Base-by-base conservation (phyloP, 2,113 vertebrate genomes). In the Psettodes erumei region DNA sequence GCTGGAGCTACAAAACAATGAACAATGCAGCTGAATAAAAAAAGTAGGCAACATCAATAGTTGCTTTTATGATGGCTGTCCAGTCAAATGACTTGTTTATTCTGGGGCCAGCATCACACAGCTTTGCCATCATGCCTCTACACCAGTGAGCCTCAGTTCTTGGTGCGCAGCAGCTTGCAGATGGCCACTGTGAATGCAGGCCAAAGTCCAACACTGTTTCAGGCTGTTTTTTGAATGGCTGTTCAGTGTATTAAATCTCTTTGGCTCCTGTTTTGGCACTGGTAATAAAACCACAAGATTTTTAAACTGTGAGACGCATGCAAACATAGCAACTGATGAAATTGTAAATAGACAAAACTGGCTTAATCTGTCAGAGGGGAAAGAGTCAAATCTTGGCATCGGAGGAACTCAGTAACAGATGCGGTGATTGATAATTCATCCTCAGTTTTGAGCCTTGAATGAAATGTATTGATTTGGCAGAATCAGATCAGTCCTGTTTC, bases 271-370 rank as follows among this genome's bases (percentile, higher is more conserved):
- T 77, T 84, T 83, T 68, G 73, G 18, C 5, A 21, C 74, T 88
- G 89, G 87, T 88, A 89, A 75, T 68, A 68, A 79, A 86, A 81
- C 75, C 78, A 81, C 80, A 88, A 81, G 79, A 76, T 82, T 89
- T 89, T 75, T 77, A 79, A 90, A 69, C 86, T 84, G 82, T 61
- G 80, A 86, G 86, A 85, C 84, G 83, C 81, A 89, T 71, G 78
- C 79, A 90, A 85, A 89, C 78, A 86, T 71, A 82, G 82, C 82
- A 74, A 90, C 88, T 88, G 84, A 90, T 90, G 76, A 91, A 90
- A 89, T 84, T 83, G 81, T 90, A 90, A 93, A 91, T 83, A 84
- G 86, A 91, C 80, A 91, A 92, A 92, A 91, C 86, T 89, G 84
- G 66, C 80, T 86, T 81, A 86, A 80, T 85, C 88, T 90, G 60